phyloP scores from a whole-genome alignment of 2,888 invertebrate genomes.

The Ariolimax columbianus region DNA sequence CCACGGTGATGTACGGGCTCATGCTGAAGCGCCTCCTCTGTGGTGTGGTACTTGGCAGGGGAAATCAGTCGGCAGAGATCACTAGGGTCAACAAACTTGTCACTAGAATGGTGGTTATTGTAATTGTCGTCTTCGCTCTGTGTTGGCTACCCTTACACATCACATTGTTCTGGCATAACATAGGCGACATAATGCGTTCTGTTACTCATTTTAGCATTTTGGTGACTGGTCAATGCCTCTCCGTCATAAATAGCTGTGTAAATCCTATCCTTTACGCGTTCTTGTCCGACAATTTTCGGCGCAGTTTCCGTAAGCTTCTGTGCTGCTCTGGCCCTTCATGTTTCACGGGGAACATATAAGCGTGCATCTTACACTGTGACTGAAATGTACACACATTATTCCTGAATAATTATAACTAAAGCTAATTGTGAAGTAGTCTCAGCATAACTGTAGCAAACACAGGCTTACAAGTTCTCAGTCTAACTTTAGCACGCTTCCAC shows the following conservation, averaged over 20 bases:
- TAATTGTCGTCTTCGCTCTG: constrained; percentile 91
- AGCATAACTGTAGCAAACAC: too few relatives aligned
- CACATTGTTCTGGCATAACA: constrained; percentile 83
- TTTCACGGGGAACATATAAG: constrained; percentile 69
- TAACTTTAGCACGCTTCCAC: too few relatives aligned
- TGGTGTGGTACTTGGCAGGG: constrained; percentile 85
- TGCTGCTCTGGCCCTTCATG: constrained; percentile 65
- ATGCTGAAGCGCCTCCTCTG: constrained; percentile 93
- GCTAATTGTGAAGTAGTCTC: too few relatives aligned
- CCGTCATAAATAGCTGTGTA: constrained; percentile 95
- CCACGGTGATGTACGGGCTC: constrained; percentile 91
- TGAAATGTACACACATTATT: too few relatives aligned
- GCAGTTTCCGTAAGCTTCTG: constrained; percentile 85
- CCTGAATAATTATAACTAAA: too few relatives aligned
- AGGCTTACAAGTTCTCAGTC: too few relatives aligned
- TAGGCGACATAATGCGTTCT: constrained; percentile 85
- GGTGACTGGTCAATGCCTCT: constrained; percentile 80
- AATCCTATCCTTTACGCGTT: constrained; percentile 97
- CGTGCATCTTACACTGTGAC: constrained; percentile 61
- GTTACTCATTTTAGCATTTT: constrained; percentile 80
- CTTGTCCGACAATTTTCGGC: constrained; percentile 94
- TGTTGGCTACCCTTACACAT: constrained; percentile 90
- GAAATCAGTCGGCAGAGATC: constrained; percentile 88
- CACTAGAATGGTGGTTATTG: constrained; percentile 93
- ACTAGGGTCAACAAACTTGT: constrained; percentile 91